phyloP scores from a whole-genome alignment of 2,113 vertebrate species.

The Proterorhinus semilunaris region DNA sequence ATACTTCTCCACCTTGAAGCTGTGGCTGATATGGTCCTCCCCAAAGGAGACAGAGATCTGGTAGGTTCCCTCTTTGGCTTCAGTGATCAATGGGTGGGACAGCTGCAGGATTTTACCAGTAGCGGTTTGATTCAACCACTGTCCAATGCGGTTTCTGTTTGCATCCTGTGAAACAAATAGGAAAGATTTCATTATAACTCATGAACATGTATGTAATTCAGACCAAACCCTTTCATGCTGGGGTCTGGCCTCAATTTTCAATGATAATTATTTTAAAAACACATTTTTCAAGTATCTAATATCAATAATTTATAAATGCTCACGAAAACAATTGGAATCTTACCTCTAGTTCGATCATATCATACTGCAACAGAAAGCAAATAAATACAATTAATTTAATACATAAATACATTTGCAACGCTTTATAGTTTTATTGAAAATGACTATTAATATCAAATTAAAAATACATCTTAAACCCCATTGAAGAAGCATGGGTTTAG shows the following conservation, averaged over 20 bases:
- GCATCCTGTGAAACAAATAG: constrained; percentile 48
- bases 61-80: constrained; percentile 62
- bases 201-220: too few relatives aligned
- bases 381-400: too few relatives aligned
- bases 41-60: constrained; percentile 24
- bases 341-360: constrained; percentile 60
- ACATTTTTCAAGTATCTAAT: too few relatives aligned
- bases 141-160: constrained; percentile 56
- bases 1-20: constrained; percentile 71
- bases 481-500: too few relatives aligned
- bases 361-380: constrained; percentile 53
- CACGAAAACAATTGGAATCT: constrained; percentile 15
- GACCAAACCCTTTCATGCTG: too few relatives aligned
- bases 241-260: too few relatives aligned
- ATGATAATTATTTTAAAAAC: too few relatives aligned
- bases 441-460: too few relatives aligned
- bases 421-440: too few relatives aligned
- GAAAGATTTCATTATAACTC: background rate
- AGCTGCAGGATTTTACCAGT: constrained; percentile 59
- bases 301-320: background rate
- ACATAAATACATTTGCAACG: too few relatives aligned
- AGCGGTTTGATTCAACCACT: constrained; percentile 66
- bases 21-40: background rate
- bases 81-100: constrained; percentile 65
- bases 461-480: too few relatives aligned